Evolutionary conservation across 2,888 invertebrate genomes (phyloP).

Genomic region (Cosmopolites sordidus): DNA sequence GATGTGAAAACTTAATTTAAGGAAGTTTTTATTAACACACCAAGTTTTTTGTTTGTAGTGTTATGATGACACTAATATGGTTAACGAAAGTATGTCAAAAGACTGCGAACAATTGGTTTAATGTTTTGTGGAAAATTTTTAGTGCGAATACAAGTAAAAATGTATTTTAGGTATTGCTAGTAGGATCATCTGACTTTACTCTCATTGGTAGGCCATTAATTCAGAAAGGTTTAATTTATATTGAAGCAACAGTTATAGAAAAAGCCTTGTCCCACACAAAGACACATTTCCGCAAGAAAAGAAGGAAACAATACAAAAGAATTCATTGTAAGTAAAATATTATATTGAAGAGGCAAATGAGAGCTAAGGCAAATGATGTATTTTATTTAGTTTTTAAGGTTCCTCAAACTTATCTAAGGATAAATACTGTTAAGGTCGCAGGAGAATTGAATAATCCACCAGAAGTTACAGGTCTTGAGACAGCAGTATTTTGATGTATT

Average conservation of each 20-base stretch:
- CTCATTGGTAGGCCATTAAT: constrained; percentile 76
- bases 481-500: constrained; percentile 32
- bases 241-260: constrained; percentile 79
- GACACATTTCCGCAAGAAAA: constrained; percentile 69
- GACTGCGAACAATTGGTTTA: background rate
- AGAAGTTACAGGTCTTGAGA: constrained; percentile 40
- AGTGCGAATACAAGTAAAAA: too few relatives aligned
- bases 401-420: constrained; percentile 70
- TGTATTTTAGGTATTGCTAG: constrained; percentile 59
- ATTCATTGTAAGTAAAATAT: constrained; percentile 59
- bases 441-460: constrained; percentile 45
- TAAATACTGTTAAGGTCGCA: constrained; percentile 65
- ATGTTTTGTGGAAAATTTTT: constrained; percentile 1
- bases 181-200: constrained; percentile 76
- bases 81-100: background rate
- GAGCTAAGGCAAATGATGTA: background rate
- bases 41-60: too few relatives aligned
- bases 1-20: constrained; percentile 3
- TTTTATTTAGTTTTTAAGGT: constrained; percentile 49
- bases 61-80: background rate
- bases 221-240: constrained; percentile 65
- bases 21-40: background rate
- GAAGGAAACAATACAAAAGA: constrained; percentile 72
- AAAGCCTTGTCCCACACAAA: constrained; percentile 78
- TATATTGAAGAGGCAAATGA: too few relatives aligned